Evolutionary conservation across 2,797 vertebrate species (phyloP), one percentile per base, ranked within the genome.

Genomic region (Malacoraja senta): DNA sequence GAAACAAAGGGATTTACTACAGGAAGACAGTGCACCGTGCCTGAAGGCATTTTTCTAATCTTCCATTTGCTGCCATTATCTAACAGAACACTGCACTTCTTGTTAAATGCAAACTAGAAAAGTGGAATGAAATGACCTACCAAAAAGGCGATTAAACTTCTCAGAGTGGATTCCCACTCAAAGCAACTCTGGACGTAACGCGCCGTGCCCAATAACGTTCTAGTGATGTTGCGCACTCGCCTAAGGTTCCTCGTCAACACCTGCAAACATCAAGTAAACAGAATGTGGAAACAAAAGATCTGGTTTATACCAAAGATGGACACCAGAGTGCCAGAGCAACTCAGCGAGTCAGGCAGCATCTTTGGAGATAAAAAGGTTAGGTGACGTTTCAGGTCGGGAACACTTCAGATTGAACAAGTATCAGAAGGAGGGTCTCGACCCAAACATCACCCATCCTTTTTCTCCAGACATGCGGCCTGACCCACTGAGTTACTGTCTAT

Each of bases 101-200:
- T 58, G 65, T 19, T 15, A 8, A 35, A 35, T 90, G 71, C 24
- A 76, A 44, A 29, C 12, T 92, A 35, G 44, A 53, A 9, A 6
- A 58, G 35, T 38, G n/a, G 17, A 91, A 91, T 38, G 94, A 94
- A 38, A 83, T 94, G 94, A 96, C 98, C 98, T 97, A 99, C 99
- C 98, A 98, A 95, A 93, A 99, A 99, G 53, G 98, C 98, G 94
- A 96, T 94, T 95, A 98, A 93, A 94, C 99, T 99, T 95, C 98
- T 97, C 93, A 96, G 95, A 0, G 96, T 97, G 96, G 97, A 99
- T 95, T 99, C 98, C 99, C 99, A 99, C 94, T 98, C 97, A 96
- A 99, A 99, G 95, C 99, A 99, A 97, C 99, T 99, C 95, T 97
- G 98, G 95, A 99, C 98, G 96, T 99, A 99, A 94, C 98, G 98